These are phyloP conservation scores for Amiota communis DNA, from an alignment of 2,888 invertebrate species.

Conservation along the genomic window DNA sequence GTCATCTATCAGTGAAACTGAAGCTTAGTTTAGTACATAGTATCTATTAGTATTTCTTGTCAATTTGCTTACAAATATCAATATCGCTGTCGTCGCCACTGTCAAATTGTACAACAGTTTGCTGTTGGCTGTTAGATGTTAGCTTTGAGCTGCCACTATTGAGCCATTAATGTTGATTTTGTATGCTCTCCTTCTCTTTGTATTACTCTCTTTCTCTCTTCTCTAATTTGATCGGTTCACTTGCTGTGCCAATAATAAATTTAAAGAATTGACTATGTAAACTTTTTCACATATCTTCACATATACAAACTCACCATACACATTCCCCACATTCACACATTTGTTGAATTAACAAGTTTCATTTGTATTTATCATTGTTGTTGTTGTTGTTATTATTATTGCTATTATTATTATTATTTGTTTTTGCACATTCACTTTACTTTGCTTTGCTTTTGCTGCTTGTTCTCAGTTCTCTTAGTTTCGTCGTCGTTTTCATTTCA, in stretches of 20 bases:
- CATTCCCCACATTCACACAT: no score
- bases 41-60: no score
- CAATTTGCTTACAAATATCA: no score
- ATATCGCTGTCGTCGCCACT: background rate
- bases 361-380: background rate
- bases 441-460: no score
- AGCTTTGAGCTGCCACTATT: no score
- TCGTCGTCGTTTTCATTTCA: no score
- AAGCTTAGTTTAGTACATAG: no score
- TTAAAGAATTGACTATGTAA: conserved; percentile 11
- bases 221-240: background rate
- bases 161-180: no score
- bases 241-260: background rate
- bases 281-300: conserved; percentile 15
- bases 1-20: no score
- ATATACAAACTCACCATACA: background rate
- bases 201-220: background rate
- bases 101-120: background rate
- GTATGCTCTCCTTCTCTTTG: background rate
- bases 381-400: background rate
- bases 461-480: no score
- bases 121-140: no score
- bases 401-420: background rate
- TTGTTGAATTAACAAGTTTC: conserved; percentile 25
- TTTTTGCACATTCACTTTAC: background rate